phyloP scores from a whole-genome alignment of 2,113 vertebrate species.

The Machaerirhynchus nigripectus region DNA sequence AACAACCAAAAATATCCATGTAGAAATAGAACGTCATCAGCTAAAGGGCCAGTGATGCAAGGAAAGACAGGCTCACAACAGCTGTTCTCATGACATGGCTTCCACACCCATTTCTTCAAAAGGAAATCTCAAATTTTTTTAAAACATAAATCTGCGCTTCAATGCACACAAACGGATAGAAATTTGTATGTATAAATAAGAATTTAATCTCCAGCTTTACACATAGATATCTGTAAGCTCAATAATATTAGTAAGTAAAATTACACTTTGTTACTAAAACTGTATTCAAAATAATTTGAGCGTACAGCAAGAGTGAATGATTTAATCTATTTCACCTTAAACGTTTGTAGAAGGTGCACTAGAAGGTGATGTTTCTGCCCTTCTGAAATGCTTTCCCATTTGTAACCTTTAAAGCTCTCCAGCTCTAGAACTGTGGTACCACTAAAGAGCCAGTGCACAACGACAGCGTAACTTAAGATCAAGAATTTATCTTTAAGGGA shows the following conservation, averaged over 20 bases:
- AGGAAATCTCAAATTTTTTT: neutral
- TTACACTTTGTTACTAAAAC: neutral
- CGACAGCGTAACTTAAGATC: neutral
- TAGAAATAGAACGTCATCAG: neutral
- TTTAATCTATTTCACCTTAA: neutral
- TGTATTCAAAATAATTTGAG: neutral
- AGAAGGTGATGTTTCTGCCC: neutral
- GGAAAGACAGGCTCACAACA: neutral
- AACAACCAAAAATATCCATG: neutral
- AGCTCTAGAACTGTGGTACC: neutral
- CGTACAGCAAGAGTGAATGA: neutral
- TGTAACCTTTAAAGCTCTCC: neutral
- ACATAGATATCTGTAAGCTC: neutral
- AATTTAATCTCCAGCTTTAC: neutral
- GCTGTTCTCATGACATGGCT: neutral
- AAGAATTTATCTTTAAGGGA: neutral
- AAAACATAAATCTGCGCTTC: neutral
- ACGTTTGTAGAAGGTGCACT: neutral
- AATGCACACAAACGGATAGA: neutral
- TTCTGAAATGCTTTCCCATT: neutral
- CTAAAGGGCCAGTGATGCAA: neutral
- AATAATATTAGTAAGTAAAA: neutral
- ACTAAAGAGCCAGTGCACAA: neutral
- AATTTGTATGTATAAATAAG: neutral
- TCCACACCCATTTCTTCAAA: neutral